Percentiles rank a stretch among this genome's conserved stretches.
Conservation (phyloP, 1,140 invertebrate species). For the Drosophila melanica region DNA sequence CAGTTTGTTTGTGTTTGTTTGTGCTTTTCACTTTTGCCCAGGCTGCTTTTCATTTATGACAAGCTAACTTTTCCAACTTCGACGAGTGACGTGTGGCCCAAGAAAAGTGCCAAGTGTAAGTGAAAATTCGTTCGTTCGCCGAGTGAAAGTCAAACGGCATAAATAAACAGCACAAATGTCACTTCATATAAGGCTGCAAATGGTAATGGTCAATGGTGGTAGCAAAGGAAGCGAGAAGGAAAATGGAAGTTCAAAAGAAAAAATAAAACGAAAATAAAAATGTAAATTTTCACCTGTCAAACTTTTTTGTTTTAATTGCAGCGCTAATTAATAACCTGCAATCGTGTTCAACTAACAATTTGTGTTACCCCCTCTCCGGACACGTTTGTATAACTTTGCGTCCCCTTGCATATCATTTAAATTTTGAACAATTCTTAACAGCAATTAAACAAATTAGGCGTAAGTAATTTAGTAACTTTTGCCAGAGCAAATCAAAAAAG, state of each 20-base stretch:
- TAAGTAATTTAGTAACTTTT: conserved; percentile 31
- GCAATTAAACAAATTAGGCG: conserved; percentile 56
- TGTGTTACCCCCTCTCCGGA: not conserved
- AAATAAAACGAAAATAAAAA: conserved; percentile 27
- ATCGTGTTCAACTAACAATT: conserved; percentile 47
- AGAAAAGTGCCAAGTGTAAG: conserved; percentile 72
- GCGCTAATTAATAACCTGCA: conserved; percentile 72
- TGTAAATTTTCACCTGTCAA: conserved; percentile 47
- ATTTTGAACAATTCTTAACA: conserved; percentile 34
- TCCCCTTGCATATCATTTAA: conserved; percentile 52
- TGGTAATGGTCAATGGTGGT: conserved; percentile 9
- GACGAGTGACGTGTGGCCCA: conserved; percentile 68
- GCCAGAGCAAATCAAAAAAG: not conserved
- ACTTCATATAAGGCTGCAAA: conserved; percentile 15
- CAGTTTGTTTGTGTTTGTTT: conserved; percentile 49
- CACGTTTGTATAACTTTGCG: conserved; percentile 42
- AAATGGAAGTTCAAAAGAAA: conserved; percentile 4
- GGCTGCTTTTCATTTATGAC: conserved; percentile 66
- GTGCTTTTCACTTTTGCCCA: conserved; percentile 44
- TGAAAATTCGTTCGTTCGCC: conserved; percentile 51
- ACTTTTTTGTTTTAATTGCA: conserved; percentile 58
- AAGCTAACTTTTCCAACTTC: conserved; percentile 69
- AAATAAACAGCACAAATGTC: conserved; percentile 64
- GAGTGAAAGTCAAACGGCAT: conserved; percentile 79
- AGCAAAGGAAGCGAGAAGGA: not conserved